Evolutionary conservation across 2,797 vertebrate genomes (phyloP), one percentile per base, ranked within the genome.

Genomic region (Sebastes vulpes): DNA sequence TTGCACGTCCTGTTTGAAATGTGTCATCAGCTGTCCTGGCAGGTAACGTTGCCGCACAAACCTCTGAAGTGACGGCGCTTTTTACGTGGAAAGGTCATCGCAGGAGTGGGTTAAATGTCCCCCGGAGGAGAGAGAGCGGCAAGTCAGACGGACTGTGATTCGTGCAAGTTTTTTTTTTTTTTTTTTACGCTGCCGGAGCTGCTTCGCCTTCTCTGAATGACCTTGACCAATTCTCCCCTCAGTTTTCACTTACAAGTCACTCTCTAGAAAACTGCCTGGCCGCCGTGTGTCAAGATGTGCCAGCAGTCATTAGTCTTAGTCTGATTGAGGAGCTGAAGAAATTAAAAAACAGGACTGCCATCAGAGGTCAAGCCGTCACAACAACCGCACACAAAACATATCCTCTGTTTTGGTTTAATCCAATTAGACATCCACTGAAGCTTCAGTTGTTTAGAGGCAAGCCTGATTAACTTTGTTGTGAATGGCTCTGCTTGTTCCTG

Each of bases 361-460:
- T 94, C 93, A 95, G 93, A 94, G 92, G 89, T 94, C 92, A 93
- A 92, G 90, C 86, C 87, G 89, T 91, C 92, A 91, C 92, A 92
- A 87, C 90, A 93, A 73, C 87, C 82, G 80, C 85, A 86, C 83
- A 89, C 85, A 82, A 90, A 91, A 90, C 83, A 85, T 86, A 93
- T 92, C 90, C 82, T 89, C 89, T 89, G 91, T 94, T 93, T 95
- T 94, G 89, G 86, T 93, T 94, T 95, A 95, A 95, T 95, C 92
- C 90, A 95, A 95, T 95, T 94, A 94, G 92, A 93, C 93, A 94
- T 90, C 89, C 92, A 90, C 85, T 93, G 92, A 93, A 93, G 92
- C 92, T 88, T 91, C 79, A 79, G 86, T 92, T 94, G 92, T 94
- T 94, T 93, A 93, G 79, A 79, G 86, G 79, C 90, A 95, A 91